These are phyloP conservation scores for Sphaeridia pumilis DNA, from an alignment of 2,888 invertebrate genomes.

Conservation along the genomic window DNA sequence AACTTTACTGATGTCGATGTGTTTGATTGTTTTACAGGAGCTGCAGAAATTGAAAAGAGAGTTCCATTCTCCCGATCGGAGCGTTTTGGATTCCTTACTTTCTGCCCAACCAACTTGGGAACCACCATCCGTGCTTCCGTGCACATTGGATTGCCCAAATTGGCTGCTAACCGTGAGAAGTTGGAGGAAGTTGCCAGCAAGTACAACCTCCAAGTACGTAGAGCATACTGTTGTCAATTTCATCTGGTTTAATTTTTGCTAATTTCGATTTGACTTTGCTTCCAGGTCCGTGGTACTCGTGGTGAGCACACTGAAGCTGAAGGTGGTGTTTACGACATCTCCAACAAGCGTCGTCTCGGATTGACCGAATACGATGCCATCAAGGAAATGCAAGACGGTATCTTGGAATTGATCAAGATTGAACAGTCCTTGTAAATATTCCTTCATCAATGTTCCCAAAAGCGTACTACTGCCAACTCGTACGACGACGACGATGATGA, in stretches of 20 bases:
- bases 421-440: constrained; percentile 39
- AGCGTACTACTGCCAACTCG: no score
- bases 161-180: constrained; percentile 40
- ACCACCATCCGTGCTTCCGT: constrained; percentile 50
- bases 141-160: constrained; percentile 47
- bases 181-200: constrained; percentile 45
- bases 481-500: no score
- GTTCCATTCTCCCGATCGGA: constrained; percentile 46
- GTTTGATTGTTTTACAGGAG: constrained; percentile 40
- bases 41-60: constrained; percentile 43
- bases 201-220: constrained; percentile 43
- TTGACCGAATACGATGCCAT: constrained; percentile 46
- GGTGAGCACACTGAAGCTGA: constrained; percentile 46
- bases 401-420: constrained; percentile 43
- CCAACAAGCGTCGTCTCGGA: constrained; percentile 46
- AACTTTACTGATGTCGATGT: not conserved
- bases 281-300: constrained; percentile 40
- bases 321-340: constrained; percentile 46
- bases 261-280: not conserved
- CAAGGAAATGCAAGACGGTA: constrained; percentile 45
- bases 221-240: no score
- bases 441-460: no score
- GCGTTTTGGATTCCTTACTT: constrained; percentile 47
- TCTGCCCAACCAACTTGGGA: constrained; percentile 51
- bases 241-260: no score